phyloP scores from a whole-genome alignment of 2,888 invertebrate genomes.

The Tipula confusa region DNA sequence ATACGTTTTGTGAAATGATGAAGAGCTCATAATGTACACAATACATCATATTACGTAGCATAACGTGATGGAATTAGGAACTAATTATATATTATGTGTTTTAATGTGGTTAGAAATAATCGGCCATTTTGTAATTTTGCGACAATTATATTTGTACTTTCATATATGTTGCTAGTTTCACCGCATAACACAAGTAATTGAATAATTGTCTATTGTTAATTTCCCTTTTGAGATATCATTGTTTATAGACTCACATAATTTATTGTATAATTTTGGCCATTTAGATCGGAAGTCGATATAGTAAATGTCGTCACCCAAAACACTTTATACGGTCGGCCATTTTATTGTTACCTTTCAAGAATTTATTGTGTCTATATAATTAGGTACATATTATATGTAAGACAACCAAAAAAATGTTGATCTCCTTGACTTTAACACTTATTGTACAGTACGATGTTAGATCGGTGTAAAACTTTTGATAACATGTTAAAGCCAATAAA shows the following conservation, averaged over 20 bases:
- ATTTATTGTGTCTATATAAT: not conserved
- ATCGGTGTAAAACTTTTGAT: not conserved
- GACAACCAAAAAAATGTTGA: not conserved
- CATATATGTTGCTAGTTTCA: not conserved
- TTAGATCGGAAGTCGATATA: not conserved
- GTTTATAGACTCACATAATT: not conserved
- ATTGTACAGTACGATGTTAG: not conserved
- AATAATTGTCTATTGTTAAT: slow-evolving; percentile 12
- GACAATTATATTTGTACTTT: not conserved
- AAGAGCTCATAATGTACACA: not conserved
- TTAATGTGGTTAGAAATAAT: not conserved
- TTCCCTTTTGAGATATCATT: not conserved
- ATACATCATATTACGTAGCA: not conserved
- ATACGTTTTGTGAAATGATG: not conserved
- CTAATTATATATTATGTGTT: not conserved
- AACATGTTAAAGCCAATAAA: not conserved
- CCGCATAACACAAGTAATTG: not conserved
- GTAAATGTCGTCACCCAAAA: not conserved
- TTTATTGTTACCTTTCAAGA: not conserved
- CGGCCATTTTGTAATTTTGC: not conserved
- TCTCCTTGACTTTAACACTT: slow-evolving; percentile 4
- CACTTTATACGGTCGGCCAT: not conserved
- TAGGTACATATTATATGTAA: not conserved
- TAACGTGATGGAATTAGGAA: not conserved
- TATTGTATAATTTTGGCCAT: not conserved